Conservation (phyloP, 37 sponge, comb jelly and placozoan genomes). For the Aplysina aerophoba region DNA sequence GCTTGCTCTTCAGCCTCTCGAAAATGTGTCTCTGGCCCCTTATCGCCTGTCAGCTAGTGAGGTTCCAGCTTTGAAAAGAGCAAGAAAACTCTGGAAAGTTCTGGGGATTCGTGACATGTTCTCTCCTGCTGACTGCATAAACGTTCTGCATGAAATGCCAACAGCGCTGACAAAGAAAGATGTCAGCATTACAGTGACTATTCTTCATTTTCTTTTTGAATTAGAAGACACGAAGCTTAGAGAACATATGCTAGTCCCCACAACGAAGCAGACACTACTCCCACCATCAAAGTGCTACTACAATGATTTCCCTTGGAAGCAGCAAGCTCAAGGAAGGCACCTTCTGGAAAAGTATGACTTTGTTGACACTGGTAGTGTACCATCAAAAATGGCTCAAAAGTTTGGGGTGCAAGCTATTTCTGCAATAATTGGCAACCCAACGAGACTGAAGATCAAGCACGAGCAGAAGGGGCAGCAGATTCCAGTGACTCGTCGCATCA, state of each 20-base stretch:
- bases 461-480: constrained; percentile 43
- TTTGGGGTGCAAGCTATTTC: constrained; percentile 61
- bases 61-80: neutral
- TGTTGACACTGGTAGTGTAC: constrained; percentile 37
- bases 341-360: constrained; percentile 14
- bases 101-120: neutral
- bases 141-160: constrained; percentile 4
- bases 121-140: neutral
- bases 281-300: constrained; percentile 41
- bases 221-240: neutral
- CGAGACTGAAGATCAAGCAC: constrained; percentile 26
- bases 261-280: constrained; percentile 4
- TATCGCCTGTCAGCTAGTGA: neutral
- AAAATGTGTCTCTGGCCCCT: constrained; percentile 16
- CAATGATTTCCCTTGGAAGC: constrained; percentile 53
- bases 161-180: neutral
- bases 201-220: no score
- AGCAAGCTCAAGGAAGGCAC: neutral
- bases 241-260: constrained; percentile 35
- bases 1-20: neutral
- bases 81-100: constrained; percentile 4
- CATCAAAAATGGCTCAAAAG: constrained; percentile 28
- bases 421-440: constrained; percentile 52
- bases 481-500: constrained; percentile 60
- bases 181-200: neutral